phyloP scores from a whole-genome alignment of 2,888 invertebrate genomes.

The Oxycera nigricornis region DNA sequence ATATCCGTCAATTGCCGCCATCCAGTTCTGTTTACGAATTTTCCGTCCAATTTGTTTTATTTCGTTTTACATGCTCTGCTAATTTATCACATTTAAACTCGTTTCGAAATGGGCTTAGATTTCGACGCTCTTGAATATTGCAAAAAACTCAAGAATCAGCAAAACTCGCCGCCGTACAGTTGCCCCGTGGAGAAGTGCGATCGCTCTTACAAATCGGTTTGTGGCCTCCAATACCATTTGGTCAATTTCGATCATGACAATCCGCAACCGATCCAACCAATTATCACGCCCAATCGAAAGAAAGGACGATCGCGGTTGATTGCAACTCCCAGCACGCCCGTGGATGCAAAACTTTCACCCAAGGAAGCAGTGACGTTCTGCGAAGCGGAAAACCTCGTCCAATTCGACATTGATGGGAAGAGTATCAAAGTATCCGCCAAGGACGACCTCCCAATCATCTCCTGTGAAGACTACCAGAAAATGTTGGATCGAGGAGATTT shows the following conservation, averaged over 20 bases:
- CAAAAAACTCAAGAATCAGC: slow-evolving; percentile 74
- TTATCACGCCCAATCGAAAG: slow-evolving; percentile 70
- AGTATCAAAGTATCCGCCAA: slow-evolving; percentile 71
- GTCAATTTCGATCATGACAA: slow-evolving; percentile 86
- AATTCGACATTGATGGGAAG: slow-evolving; percentile 85
- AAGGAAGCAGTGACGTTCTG: slow-evolving; percentile 81
- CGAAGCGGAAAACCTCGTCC: slow-evolving; percentile 84
- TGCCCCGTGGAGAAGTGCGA: slow-evolving; percentile 87
- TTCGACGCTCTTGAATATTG: slow-evolving; percentile 88
- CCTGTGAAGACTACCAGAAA: slow-evolving; percentile 68
- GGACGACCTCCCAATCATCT: slow-evolving; percentile 73
- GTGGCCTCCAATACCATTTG: slow-evolving; percentile 85
- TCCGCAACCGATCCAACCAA: slow-evolving; percentile 70
- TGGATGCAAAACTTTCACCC: slow-evolving; percentile 63
- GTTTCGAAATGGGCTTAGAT: slow-evolving; percentile 74
- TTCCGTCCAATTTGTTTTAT: neutral
- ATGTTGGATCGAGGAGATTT: slow-evolving; percentile 58
- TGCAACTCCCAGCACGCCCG: slow-evolving; percentile 58
- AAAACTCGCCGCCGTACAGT: slow-evolving; percentile 77
- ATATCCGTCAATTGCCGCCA: slow-evolving; percentile 30
- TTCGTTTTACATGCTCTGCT: neutral
- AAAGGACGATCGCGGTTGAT: slow-evolving; percentile 68
- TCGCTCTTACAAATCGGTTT: slow-evolving; percentile 84
- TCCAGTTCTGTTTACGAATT: slow-evolving; percentile 33
- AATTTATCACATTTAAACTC: neutral